These are phyloP conservation scores for Anableps anableps DNA, from an alignment of 2,797 vertebrate species.

Conservation along the genomic window DNA sequence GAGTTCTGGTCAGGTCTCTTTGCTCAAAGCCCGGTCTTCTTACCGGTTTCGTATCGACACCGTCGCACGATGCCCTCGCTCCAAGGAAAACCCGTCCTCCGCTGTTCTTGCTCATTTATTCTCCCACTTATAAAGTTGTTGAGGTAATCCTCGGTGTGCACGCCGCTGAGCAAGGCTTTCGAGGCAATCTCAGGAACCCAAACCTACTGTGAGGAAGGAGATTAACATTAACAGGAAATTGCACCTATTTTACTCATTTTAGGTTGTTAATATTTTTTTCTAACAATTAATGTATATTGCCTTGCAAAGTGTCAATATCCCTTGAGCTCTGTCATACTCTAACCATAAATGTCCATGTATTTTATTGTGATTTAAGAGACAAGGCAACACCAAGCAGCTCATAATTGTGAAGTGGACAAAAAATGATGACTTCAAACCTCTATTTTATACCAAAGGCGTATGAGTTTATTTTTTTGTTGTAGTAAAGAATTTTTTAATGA, in stretches of 20 bases:
- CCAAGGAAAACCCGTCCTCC: slow-evolving; percentile 72
- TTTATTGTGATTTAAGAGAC: neutral
- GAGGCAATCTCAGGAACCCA: slow-evolving; percentile 71
- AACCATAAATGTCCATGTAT: neutral
- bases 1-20: neutral
- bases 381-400: neutral
- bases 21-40: neutral
- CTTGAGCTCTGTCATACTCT: neutral
- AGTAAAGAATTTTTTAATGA: too few species aligned
- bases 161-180: slow-evolving; percentile 50
- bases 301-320: neutral
- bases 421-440: neutral
- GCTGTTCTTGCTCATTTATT: slow-evolving; percentile 61
- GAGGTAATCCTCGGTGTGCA: slow-evolving; percentile 71
- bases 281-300: neutral
- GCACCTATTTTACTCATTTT: neutral
- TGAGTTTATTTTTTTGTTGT: neutral
- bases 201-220: slow-evolving; percentile 59
- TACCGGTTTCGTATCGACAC: slow-evolving; percentile 75
- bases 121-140: slow-evolving; percentile 62
- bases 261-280: neutral
- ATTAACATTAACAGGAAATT: neutral
- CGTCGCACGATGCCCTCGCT: slow-evolving; percentile 69
- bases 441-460: neutral
- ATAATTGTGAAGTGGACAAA: neutral